Conservation (phyloP, 2,113 vertebrate species). For the Kryptolebias marmoratus region DNA sequence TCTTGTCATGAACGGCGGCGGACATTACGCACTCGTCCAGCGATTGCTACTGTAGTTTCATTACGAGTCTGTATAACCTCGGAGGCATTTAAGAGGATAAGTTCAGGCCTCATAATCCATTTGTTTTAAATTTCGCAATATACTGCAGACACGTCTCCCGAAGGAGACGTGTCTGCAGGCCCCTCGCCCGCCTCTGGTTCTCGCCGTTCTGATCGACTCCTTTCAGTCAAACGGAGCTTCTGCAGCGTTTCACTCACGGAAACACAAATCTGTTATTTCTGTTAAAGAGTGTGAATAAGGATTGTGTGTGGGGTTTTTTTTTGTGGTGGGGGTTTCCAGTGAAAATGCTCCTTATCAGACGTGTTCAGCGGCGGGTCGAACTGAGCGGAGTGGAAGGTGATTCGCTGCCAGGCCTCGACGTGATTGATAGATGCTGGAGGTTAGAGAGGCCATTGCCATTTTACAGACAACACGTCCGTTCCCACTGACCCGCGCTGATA, state of each 20-base stretch:
- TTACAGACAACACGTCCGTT: slow-evolving; percentile 72
- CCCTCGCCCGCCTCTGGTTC: too few species aligned
- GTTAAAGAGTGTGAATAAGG: slow-evolving; percentile 6
- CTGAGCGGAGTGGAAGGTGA: slow-evolving; percentile 49
- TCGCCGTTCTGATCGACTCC: too few species aligned
- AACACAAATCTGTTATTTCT: slow-evolving; percentile 35
- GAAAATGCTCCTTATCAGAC: slow-evolving; percentile 37
- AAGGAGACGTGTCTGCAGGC: too few species aligned
- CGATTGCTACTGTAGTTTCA: too few species aligned
- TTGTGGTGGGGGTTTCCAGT: not conserved
- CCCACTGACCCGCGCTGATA: slow-evolving; percentile 66
- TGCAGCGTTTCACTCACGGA: slow-evolving; percentile 8
- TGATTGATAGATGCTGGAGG: slow-evolving; percentile 65
- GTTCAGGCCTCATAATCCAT: too few species aligned
- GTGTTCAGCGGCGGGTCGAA: slow-evolving; percentile 52
- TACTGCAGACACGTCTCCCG: too few species aligned
- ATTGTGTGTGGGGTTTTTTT: not conserved
- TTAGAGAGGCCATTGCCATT: slow-evolving; percentile 53
- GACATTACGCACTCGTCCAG: too few species aligned
- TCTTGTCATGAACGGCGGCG: too few species aligned
- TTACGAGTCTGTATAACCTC: too few species aligned
- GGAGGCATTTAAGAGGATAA: too few species aligned
- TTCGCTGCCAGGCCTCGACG: slow-evolving; percentile 52
- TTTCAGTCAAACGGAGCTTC: slow-evolving; percentile 13
- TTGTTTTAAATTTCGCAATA: too few species aligned